Conservation (phyloP, 2,797 vertebrate species). For the Tympanoctomys barrerae region DNA sequence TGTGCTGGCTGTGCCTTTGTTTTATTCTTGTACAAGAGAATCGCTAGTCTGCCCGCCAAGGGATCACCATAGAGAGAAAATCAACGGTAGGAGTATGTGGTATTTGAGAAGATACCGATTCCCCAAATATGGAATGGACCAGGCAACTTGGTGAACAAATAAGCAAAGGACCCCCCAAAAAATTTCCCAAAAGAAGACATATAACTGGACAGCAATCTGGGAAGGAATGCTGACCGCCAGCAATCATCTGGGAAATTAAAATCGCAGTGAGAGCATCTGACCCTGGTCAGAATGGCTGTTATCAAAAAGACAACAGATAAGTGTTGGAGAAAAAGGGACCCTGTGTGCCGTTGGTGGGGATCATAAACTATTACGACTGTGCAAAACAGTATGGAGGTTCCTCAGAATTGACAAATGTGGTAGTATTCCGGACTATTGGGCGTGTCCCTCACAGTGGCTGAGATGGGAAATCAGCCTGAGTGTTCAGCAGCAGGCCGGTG, state of each 20-base stretch:
- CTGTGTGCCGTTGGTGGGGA: background rate
- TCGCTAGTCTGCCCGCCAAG: background rate
- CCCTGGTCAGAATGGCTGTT: background rate
- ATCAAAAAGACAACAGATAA: background rate
- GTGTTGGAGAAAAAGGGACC: background rate
- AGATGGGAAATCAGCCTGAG: background rate
- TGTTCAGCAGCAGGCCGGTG: background rate
- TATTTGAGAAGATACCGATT: background rate
- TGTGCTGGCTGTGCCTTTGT: background rate
- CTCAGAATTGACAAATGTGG: background rate
- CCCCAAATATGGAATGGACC: background rate
- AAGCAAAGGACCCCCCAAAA: background rate
- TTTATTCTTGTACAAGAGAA: constrained; percentile 43
- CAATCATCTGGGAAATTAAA: constrained; percentile 4
- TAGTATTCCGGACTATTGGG: background rate
- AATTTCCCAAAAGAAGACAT: background rate
- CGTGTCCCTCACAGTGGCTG: background rate
- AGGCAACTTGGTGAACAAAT: background rate
- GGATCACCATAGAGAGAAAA: background rate
- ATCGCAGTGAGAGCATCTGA: background rate
- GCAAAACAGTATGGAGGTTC: background rate
- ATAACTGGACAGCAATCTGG: background rate
- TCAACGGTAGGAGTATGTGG: background rate
- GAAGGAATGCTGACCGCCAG: background rate
- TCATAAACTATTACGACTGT: background rate